Evolutionary conservation across 2,797 vertebrate species (phyloP).

Genomic region (Mormyrus proboscirostris): DNA sequence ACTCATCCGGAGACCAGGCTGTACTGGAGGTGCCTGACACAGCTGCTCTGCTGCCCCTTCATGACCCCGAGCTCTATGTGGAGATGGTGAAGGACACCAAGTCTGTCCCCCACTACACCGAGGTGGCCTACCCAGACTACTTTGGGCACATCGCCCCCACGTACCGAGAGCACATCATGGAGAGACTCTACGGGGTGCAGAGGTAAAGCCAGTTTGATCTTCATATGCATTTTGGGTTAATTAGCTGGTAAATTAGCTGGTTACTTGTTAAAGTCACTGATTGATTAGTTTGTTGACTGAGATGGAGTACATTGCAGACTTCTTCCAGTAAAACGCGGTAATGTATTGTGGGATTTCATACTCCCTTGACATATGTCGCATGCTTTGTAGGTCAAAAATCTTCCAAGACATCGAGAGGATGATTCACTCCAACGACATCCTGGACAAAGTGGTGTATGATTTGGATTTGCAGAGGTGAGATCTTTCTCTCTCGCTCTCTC

Average conservation of each 20-base stretch:
- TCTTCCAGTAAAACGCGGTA: neutral
- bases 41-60: slow-evolving; percentile 69
- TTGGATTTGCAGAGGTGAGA: slow-evolving; percentile 81
- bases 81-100: slow-evolving; percentile 82
- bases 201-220: slow-evolving; percentile 66
- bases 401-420: slow-evolving; percentile 95
- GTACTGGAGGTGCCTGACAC: slow-evolving; percentile 73
- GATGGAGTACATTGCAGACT: neutral
- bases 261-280: neutral
- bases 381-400: slow-evolving; percentile 79
- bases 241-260: neutral
- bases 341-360: neutral
- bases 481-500: neutral
- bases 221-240: neutral
- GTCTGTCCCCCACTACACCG: slow-evolving; percentile 83
- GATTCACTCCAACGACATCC: slow-evolving; percentile 86
- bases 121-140: slow-evolving; percentile 97
- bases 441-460: slow-evolving; percentile 93
- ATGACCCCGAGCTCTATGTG: slow-evolving; percentile 88
- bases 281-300: neutral
- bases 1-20: slow-evolving; percentile 60
- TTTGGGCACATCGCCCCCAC: slow-evolving; percentile 87
- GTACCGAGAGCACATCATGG: slow-evolving; percentile 81
- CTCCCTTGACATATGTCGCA: neutral
- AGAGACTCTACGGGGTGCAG: slow-evolving; percentile 91